Percentiles rank a stretch among this genome's conserved stretches.
Conservation (phyloP, 2,888 invertebrate genomes). For the Anorthoa munda region DNA sequence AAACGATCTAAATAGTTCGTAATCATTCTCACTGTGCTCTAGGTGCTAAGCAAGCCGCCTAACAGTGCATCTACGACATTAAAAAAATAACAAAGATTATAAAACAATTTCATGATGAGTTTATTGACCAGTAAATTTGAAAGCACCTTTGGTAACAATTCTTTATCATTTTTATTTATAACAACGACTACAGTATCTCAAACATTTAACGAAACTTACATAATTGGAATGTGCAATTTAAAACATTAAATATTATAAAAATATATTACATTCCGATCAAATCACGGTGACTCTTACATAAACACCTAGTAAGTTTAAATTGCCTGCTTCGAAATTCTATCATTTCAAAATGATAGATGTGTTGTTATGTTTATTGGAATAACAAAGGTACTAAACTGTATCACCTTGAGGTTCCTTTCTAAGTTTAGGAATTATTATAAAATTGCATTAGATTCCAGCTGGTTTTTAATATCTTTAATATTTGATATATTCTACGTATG, state of each 20-base stretch:
- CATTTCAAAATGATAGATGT: background rate
- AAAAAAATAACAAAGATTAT: slow-evolving; percentile 24
- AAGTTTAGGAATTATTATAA: slow-evolving; percentile 5
- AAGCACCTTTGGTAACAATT: slow-evolving; percentile 75
- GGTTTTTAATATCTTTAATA: slow-evolving; percentile 1
- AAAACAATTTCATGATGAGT: slow-evolving; percentile 24
- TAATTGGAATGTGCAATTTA: slow-evolving; percentile 69
- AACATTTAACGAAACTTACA: slow-evolving; percentile 62
- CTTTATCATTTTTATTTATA: slow-evolving; percentile 42
- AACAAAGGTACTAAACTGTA: background rate
- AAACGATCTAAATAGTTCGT: too few relatives aligned
- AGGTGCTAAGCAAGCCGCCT: too few relatives aligned
- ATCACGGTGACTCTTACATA: slow-evolving; percentile 23
- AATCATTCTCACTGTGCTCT: too few relatives aligned
- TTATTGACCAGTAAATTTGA: slow-evolving; percentile 49
- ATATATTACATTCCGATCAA: slow-evolving; percentile 54
- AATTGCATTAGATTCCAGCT: slow-evolving; percentile 4
- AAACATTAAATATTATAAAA: slow-evolving; percentile 58
- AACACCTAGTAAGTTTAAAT: slow-evolving; percentile 32
- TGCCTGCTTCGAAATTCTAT: slow-evolving; percentile 9
- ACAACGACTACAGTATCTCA: slow-evolving; percentile 52
- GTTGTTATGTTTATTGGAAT: background rate
- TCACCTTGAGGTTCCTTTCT: slow-evolving; percentile 1
- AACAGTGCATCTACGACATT: too few relatives aligned
- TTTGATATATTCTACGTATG: slow-evolving; percentile 20